Percentiles rank a stretch among this genome's conserved stretches.
Conservation (phyloP, 2,888 invertebrate genomes). For the Temnothorax unifasciatus region DNA sequence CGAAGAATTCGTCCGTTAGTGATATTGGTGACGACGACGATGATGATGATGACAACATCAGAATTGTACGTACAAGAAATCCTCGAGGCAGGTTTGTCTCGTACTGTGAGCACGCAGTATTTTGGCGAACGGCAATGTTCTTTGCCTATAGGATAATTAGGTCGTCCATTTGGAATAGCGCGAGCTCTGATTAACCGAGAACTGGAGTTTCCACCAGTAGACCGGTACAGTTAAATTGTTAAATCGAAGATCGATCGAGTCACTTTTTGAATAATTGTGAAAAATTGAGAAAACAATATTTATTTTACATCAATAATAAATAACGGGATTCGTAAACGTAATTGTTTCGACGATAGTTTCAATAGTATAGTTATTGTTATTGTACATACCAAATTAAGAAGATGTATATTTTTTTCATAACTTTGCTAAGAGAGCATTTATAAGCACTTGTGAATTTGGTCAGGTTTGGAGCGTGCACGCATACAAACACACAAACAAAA, state of each 20-base stretch:
- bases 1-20: constrained; percentile 21
- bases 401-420: constrained; percentile 6
- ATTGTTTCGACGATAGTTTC: neutral
- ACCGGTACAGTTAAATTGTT: neutral
- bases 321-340: neutral
- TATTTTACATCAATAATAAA: neutral
- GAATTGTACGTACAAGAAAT: constrained; percentile 9
- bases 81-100: constrained; percentile 10
- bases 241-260: constrained; percentile 6
- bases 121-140: neutral
- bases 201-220: neutral
- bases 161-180: neutral
- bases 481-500: neutral
- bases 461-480: too few species aligned
- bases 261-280: neutral
- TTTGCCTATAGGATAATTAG: neutral
- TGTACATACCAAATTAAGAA: neutral
- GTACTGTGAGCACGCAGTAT: constrained; percentile 27
- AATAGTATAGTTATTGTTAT: neutral
- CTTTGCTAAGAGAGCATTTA: neutral
- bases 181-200: neutral
- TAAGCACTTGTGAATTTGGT: neutral
- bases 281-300: neutral
- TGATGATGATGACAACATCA: neutral
- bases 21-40: constrained; percentile 1